These are phyloP conservation scores for Lysiphlebus fabarum DNA, from an alignment of 1,140 invertebrate genomes.

Conservation along the genomic window DNA sequence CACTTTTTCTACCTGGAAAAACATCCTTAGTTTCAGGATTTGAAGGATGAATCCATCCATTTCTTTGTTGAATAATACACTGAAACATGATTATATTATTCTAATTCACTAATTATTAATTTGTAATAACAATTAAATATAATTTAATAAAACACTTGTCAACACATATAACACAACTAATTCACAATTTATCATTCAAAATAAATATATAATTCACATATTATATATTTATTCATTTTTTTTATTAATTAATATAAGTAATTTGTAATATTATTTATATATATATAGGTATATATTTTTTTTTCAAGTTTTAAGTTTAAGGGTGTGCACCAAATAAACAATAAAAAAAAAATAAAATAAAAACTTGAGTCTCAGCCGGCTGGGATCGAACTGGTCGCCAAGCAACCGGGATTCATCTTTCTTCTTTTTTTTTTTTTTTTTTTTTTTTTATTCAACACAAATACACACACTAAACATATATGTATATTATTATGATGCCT, in stretches of 20 bases:
- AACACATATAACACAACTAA: no score
- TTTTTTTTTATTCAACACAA: conserved; percentile 8
- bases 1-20: conserved; percentile 64
- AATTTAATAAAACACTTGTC: no score
- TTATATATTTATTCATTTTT: no score
- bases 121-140: background rate
- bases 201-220: background rate
- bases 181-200: conserved; percentile 1
- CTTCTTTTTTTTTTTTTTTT: conserved; percentile 31
- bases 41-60: conserved; percentile 70
- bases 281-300: no score
- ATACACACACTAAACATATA: background rate
- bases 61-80: conserved; percentile 76
- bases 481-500: background rate
- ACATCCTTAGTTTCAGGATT: conserved; percentile 72
- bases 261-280: no score
- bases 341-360: no score
- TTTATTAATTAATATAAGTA: no score
- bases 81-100: conserved; percentile 64
- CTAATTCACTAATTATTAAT: background rate
- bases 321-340: conserved; percentile 29
- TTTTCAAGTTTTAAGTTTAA: conserved; percentile 15
- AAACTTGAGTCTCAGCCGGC: conserved; percentile 44
- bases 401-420: conserved; percentile 47
- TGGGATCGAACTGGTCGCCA: conserved; percentile 57